A percentile compares a stretch with the other conserved stretches of the same genome.
phyloP scores from a whole-genome alignment of 2,888 invertebrate genomes.

The Melieria crassipennis region DNA sequence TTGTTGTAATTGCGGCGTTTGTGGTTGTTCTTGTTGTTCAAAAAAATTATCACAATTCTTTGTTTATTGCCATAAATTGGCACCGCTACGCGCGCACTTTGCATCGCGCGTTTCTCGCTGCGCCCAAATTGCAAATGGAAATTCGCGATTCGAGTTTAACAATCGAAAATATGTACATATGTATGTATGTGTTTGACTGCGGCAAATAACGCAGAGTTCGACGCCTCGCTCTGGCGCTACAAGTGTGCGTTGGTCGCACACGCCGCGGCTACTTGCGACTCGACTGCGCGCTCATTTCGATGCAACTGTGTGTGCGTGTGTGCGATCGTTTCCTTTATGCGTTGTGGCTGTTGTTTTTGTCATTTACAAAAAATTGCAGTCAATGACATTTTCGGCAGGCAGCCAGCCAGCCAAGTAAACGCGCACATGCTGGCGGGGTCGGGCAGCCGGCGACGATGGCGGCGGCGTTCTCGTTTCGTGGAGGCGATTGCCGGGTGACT shows the following conservation, averaged over 20 bases:
- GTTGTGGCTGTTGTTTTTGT: slow-evolving; percentile 51
- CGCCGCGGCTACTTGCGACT: not conserved
- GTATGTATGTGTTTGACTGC: too few relatives aligned
- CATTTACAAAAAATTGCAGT: slow-evolving; percentile 58
- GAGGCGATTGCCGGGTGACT: too few relatives aligned
- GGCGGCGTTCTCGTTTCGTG: too few relatives aligned
- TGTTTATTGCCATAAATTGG: slow-evolving; percentile 45
- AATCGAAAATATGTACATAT: too few relatives aligned
- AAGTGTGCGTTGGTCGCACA: too few relatives aligned
- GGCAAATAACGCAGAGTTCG: too few relatives aligned
- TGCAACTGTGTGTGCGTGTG: slow-evolving; percentile 39
- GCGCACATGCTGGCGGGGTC: not conserved
- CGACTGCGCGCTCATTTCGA: slow-evolving; percentile 41
- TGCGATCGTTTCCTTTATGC: slow-evolving; percentile 26
- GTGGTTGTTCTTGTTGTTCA: not conserved
- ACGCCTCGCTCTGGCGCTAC: too few relatives aligned
- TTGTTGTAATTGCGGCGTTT: too few relatives aligned
- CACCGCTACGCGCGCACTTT: not conserved
- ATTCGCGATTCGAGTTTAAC: too few relatives aligned
- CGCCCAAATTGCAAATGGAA: too few relatives aligned
- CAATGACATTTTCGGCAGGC: slow-evolving; percentile 51
- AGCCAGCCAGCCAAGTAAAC: slow-evolving; percentile 10
- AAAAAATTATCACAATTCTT: slow-evolving; percentile 50
- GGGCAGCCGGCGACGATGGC: slow-evolving; percentile 1
- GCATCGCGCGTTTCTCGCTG: too few relatives aligned